Percentiles rank a stretch among this genome's conserved stretches.
These are phyloP conservation scores for Labeo calbasu DNA, from an alignment of 2,797 vertebrate species.

Conservation along the genomic window DNA sequence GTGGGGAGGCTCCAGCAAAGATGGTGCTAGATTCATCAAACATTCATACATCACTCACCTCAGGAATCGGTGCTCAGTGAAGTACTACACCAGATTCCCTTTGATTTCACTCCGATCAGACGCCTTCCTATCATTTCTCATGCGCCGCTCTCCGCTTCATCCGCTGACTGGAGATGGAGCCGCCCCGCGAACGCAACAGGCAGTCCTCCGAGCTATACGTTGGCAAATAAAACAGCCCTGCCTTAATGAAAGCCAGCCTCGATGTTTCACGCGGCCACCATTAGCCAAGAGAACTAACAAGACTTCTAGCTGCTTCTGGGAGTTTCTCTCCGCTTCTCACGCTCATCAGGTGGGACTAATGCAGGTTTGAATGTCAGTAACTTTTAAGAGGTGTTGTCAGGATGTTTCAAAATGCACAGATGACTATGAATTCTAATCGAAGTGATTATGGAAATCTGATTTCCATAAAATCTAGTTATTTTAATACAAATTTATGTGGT, in stretches of 20 bases:
- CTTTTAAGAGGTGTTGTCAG: slow-evolving; percentile 1
- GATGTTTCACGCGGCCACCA: slow-evolving; percentile 41
- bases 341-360: not conserved
- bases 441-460: not conserved
- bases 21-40: slow-evolving; percentile 65
- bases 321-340: not conserved
- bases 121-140: slow-evolving; percentile 54
- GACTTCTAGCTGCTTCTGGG: slow-evolving; percentile 4
- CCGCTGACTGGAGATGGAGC: slow-evolving; percentile 52
- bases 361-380: slow-evolving; percentile 4
- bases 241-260: slow-evolving; percentile 42
- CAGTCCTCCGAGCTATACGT: slow-evolving; percentile 35
- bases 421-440: not conserved
- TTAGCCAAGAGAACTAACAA: slow-evolving; percentile 41
- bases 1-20: slow-evolving; percentile 51
- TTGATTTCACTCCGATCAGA: slow-evolving; percentile 64
- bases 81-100: slow-evolving; percentile 62
- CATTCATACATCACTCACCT: slow-evolving; percentile 63
- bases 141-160: slow-evolving; percentile 59
- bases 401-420: not conserved
- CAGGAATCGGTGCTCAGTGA: slow-evolving; percentile 56
- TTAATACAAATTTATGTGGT: not conserved
- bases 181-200: slow-evolving; percentile 56
- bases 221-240: slow-evolving; percentile 35
- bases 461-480: not conserved